Evolutionary conservation across 1,140 invertebrate genomes (phyloP).

Genomic region (Calliopsis andreniformis): DNA sequence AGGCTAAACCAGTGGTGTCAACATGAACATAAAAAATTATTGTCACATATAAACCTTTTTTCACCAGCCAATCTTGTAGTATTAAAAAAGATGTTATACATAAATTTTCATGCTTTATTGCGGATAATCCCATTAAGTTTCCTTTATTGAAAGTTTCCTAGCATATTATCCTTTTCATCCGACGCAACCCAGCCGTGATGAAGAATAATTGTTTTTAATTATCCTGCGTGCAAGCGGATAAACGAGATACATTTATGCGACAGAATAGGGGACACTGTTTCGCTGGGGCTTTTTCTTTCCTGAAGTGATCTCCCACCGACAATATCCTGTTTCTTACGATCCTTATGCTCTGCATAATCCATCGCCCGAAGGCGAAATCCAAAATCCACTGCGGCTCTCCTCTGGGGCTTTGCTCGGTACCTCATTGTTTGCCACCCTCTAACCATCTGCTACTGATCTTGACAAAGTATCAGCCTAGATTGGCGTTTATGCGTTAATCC

Average conservation of each 20-base stretch:
- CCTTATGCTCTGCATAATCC: constrained; percentile 50
- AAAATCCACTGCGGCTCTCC: constrained; percentile 42
- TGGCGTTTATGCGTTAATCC: constrained; percentile 38
- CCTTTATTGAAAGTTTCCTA: neutral
- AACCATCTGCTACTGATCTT: constrained; percentile 11
- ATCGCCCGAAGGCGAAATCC: constrained; percentile 54
- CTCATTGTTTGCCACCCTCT: neutral
- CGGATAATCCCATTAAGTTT: neutral
- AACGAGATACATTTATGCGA: constrained; percentile 39
- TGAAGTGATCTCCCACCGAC: constrained; percentile 37
- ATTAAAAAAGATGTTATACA: too few species aligned
- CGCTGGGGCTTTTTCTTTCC: constrained; percentile 25
- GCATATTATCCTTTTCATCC: neutral
- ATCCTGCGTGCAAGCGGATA: constrained; percentile 27
- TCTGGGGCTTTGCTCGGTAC: neutral
- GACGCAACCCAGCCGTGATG: constrained; percentile 7
- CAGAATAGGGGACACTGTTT: constrained; percentile 18
- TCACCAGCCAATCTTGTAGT: too few species aligned
- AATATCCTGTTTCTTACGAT: constrained; percentile 27
- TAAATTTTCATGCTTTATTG: neutral
- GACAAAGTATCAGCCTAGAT: constrained; percentile 8
- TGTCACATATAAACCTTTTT: too few species aligned
- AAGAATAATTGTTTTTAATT: constrained; percentile 59
- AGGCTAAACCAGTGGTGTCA: too few species aligned
- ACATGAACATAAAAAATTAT: too few species aligned